Base-by-base conservation (phyloP, 2,888 invertebrate genomes). In the Drosophila infuscata region DNA sequence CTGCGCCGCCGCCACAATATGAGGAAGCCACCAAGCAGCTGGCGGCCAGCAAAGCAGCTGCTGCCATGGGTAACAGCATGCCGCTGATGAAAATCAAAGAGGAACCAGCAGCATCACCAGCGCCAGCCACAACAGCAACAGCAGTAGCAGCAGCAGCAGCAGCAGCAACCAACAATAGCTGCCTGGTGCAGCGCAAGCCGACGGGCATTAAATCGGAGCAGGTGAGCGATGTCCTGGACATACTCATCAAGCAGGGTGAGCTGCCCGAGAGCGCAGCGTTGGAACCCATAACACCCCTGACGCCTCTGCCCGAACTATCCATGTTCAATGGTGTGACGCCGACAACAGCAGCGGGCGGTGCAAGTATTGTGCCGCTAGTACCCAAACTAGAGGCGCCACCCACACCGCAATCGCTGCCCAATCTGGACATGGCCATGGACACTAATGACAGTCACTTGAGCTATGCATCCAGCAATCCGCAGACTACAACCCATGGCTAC, bases 171-270 rank as follows among this genome's bases (percentile, higher is more conserved):
- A 41, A 32, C n/a, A 54, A 53, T 29, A 62, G 29, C 29, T 53
- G 76, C 43, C 59, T 63, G 41, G 59, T 65, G 38, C 80, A 74
- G 35, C 85, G 80, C 62, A 92, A 89, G 52, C 70, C 80, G 0
- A 33, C 71, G 7, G 79, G 74, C 64, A 81, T 93, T 1, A 93
- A 93, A 69, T 92, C 93, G 89, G 91, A 94, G 85, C 93, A 93
- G 70, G 88, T 93, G 33, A 92, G 91, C 51, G 98, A 99, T 93
- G 98, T 99, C 1, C 94, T 99, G 63, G 98, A 99, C 92, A 98
- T 99, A 81, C 95, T 99, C 17, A 98, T 98, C 52, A 97, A 98
- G 91, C 98, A 97, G 92, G 98, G 98, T 15, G 98, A 98, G 91
- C 93, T 98, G 67, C 97, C 98, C 1, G 96, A 98, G 11, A 97